Conservation (phyloP, 2,113 vertebrate genomes). For the Prunella himalayana region DNA sequence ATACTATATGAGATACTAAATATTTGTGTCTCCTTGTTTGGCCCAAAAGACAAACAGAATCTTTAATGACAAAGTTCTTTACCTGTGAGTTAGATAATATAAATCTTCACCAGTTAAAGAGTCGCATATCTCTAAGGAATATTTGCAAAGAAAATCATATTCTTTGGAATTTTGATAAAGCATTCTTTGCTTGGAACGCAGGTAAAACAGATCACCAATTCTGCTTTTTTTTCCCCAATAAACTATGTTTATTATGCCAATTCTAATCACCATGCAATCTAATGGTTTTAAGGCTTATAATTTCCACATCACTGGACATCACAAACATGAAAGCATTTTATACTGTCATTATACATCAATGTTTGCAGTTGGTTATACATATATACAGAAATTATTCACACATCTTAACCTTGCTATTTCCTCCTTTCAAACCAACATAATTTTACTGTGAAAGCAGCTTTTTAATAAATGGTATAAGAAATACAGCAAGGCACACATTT, state of each 20-base stretch:
- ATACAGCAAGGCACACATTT: slow-evolving; percentile 97
- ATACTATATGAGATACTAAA: background rate
- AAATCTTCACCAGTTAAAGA: slow-evolving; percentile 1
- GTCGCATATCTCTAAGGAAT: background rate
- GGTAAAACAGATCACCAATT: slow-evolving; percentile 73
- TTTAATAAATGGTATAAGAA: slow-evolving; percentile 88
- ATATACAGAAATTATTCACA: slow-evolving; percentile 90
- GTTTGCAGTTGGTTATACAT: slow-evolving; percentile 85
- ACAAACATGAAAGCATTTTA: slow-evolving; percentile 88
- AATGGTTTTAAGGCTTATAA: slow-evolving; percentile 89
- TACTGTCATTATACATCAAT: slow-evolving; percentile 85
- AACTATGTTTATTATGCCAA: slow-evolving; percentile 91
- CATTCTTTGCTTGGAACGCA: slow-evolving; percentile 53
- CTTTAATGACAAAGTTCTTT: background rate
- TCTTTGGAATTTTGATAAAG: background rate
- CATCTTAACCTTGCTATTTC: slow-evolving; percentile 82
- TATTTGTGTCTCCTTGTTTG: background rate
- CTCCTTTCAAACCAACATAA: slow-evolving; percentile 74
- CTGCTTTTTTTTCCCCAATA: slow-evolving; percentile 78
- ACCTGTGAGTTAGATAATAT: background rate
- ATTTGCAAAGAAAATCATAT: background rate
- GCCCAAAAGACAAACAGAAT: background rate
- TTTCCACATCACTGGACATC: slow-evolving; percentile 89
- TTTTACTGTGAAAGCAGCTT: slow-evolving; percentile 82
- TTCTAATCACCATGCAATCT: slow-evolving; percentile 92